A percentile compares a stretch with the other conserved stretches of the same genome.
These are phyloP conservation scores for Ormyrus labotus DNA, from an alignment of 2,888 invertebrate genomes.

Conservation along the genomic window DNA sequence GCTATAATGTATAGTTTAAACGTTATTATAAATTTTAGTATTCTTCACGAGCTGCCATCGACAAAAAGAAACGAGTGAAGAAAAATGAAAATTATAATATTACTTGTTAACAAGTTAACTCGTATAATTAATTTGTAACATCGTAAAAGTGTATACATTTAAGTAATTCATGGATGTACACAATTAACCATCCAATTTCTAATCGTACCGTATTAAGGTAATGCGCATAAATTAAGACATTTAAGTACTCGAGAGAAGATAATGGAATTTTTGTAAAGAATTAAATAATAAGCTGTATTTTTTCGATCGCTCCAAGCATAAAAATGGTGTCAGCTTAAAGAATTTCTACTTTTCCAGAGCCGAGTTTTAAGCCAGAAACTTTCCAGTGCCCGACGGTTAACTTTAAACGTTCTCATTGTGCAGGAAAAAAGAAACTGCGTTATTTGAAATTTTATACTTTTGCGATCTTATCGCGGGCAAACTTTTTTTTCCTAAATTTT, in stretches of 20 bases:
- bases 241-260: background rate
- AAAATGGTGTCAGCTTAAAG: conserved; percentile 38
- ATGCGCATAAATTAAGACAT: conserved; percentile 15
- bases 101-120: too few species aligned
- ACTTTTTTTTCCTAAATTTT: too few species aligned
- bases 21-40: too few species aligned
- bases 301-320: conserved; percentile 29
- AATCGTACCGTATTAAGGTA: background rate
- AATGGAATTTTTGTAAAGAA: background rate
- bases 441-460: conserved; percentile 21
- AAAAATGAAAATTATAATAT: too few species aligned
- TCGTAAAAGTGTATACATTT: too few species aligned
- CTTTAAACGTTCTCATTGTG: conserved; percentile 21
- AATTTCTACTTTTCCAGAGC: conserved; percentile 41
- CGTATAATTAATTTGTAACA: too few species aligned
- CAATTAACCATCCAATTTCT: background rate
- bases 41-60: too few species aligned
- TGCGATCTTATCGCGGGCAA: background rate
- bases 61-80: too few species aligned
- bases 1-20: too few species aligned
- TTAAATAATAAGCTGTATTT: conserved; percentile 17
- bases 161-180: too few species aligned
- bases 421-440: conserved; percentile 30
- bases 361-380: conserved; percentile 33
- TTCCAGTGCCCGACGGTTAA: conserved; percentile 4